Percentiles rank a stretch among this genome's conserved stretches.
These are phyloP conservation scores for Rotaria macrura DNA, from an alignment of 2,888 invertebrate species.

Conservation along the genomic window DNA sequence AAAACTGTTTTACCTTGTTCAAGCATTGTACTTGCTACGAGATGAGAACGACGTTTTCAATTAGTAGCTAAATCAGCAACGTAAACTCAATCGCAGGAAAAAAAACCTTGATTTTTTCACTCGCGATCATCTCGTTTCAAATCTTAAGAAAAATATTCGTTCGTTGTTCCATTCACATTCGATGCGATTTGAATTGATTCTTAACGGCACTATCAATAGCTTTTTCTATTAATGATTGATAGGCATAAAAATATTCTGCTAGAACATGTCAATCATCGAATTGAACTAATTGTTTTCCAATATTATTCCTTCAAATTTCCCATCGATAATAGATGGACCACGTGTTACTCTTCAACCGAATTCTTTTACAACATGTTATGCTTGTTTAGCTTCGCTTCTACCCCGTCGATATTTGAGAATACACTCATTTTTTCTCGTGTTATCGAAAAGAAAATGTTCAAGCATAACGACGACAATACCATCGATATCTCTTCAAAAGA, in stretches of 20 bases:
- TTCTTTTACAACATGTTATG: slow-evolving; percentile 62
- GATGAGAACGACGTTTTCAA: slow-evolving; percentile 69
- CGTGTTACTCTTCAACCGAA: slow-evolving; percentile 42
- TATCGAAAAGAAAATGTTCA: slow-evolving; percentile 32
- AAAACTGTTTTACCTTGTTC: slow-evolving; percentile 59
- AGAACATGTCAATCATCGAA: slow-evolving; percentile 76
- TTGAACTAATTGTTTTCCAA: slow-evolving; percentile 70
- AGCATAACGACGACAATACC: background rate
- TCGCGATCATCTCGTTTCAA: no score
- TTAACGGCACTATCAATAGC: slow-evolving; percentile 71
- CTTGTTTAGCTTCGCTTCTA: slow-evolving; percentile 65
- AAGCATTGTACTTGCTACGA: slow-evolving; percentile 91
- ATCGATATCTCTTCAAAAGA: slow-evolving; percentile 6
- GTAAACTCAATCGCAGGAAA: background rate
- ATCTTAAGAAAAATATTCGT: slow-evolving; percentile 57
- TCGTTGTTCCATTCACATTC: slow-evolving; percentile 67
- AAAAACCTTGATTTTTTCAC: no score
- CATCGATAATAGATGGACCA: slow-evolving; percentile 89
- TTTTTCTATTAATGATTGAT: slow-evolving; percentile 65
- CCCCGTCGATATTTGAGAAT: slow-evolving; percentile 63
- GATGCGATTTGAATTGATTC: slow-evolving; percentile 78
- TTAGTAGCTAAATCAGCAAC: slow-evolving; percentile 78
- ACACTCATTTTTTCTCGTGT: slow-evolving; percentile 51
- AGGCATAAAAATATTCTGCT: slow-evolving; percentile 83
- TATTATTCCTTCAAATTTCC: slow-evolving; percentile 64